Conservation (phyloP, 2,888 invertebrate species). For the Catotricha subobsoleta region DNA sequence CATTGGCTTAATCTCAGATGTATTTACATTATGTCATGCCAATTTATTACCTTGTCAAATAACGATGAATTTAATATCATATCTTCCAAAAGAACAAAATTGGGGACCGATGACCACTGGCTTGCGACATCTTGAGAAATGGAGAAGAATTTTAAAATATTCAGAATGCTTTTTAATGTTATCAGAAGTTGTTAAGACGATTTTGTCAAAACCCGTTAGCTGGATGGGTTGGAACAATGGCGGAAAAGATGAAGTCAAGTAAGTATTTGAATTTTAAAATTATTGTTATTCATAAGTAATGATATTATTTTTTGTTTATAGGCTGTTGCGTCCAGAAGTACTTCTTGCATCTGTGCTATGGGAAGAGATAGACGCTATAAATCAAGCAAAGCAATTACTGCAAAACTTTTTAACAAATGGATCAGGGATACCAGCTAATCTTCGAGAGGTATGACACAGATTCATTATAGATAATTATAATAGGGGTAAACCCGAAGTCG, state of each 20-base stretch:
- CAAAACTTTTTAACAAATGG: conserved; percentile 25
- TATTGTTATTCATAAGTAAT: no score
- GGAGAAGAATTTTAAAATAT: conserved; percentile 30
- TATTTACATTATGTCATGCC: conserved; percentile 29
- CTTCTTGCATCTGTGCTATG: conserved; percentile 27
- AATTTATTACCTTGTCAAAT: conserved; percentile 28
- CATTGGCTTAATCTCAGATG: conserved; percentile 28
- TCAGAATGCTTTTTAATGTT: conserved; percentile 30
- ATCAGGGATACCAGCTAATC: conserved; percentile 22
- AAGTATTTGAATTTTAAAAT: conserved; percentile 8
- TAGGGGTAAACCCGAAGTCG: no score
- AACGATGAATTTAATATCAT: conserved; percentile 28
- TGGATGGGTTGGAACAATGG: conserved; percentile 26
- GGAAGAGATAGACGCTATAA: conserved; percentile 27
- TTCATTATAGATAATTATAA: no score
- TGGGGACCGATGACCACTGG: conserved; percentile 28
- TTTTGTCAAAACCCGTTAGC: conserved; percentile 23
- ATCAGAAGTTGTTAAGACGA: conserved; percentile 28
- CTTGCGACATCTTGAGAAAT: conserved; percentile 25
- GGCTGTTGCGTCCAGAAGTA: conserved; percentile 27
- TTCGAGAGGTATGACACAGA: conserved; percentile 27
- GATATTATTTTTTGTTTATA: conserved; percentile 11
- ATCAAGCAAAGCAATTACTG: conserved; percentile 25
- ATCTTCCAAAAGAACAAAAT: conserved; percentile 26
- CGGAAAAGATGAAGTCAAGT: conserved; percentile 25